phyloP scores from a whole-genome alignment of 2,797 vertebrate species.

The Epinephelus malabaricus region DNA sequence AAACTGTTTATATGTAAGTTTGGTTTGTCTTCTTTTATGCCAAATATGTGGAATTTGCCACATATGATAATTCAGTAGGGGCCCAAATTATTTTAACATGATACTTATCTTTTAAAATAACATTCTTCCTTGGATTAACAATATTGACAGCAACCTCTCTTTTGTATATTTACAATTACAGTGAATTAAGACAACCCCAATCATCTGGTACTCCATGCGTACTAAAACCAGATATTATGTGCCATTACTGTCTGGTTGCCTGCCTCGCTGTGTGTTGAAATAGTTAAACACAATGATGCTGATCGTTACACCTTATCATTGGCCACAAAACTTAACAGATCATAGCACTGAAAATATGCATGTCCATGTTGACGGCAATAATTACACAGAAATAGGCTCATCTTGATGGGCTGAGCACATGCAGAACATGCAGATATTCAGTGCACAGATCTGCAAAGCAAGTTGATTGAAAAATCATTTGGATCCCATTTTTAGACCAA shows the following conservation, averaged over 20 bases:
- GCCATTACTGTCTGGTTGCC: conserved; percentile 14
- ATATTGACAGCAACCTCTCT: not conserved
- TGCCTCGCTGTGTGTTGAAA: conserved; percentile 28
- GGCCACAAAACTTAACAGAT: conserved; percentile 12
- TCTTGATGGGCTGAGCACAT: not conserved
- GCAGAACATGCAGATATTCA: not conserved
- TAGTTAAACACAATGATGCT: conserved; percentile 27
- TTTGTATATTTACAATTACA: not conserved
- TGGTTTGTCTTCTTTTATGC: conserved; percentile 19
- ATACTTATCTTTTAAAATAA: not conserved
- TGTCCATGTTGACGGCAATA: not conserved
- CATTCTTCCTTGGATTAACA: not conserved
- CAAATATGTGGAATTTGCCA: conserved; percentile 25
- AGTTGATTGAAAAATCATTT: not conserved
- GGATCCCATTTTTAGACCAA: not conserved
- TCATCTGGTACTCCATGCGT: not conserved
- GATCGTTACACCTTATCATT: conserved; percentile 16
- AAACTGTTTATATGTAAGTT: not conserved
- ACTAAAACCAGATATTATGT: conserved; percentile 23
- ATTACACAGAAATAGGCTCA: not conserved
- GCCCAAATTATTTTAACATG: conserved; percentile 8
- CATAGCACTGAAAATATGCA: not conserved
- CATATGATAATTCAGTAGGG: not conserved
- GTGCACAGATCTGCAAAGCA: conserved; percentile 4
- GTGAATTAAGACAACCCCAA: not conserved